A percentile compares a stretch with the other conserved stretches of the same genome.
phyloP scores from a whole-genome alignment of 2,888 invertebrate species.

The Acanthococcus lagerstroemiae region DNA sequence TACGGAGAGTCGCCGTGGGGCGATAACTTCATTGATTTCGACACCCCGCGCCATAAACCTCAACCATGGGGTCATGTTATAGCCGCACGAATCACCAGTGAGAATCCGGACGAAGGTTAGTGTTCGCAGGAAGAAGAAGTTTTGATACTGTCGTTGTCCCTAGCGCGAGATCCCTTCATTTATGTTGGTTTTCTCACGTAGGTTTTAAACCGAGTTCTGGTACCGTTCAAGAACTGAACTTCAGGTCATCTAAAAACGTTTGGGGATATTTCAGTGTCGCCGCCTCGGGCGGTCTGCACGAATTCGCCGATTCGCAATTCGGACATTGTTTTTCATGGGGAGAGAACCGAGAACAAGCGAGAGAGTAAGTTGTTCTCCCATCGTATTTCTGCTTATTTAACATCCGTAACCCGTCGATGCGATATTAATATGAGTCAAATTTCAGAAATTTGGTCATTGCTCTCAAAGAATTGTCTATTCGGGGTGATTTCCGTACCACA shows the following conservation, averaged over 20 bases:
- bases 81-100: slow-evolving; percentile 94
- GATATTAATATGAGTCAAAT: slow-evolving; percentile 13
- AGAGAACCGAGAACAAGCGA: slow-evolving; percentile 86
- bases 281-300: slow-evolving; percentile 94
- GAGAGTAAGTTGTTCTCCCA: slow-evolving; percentile 53
- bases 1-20: slow-evolving; percentile 93
- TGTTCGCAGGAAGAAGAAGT: too few species aligned
- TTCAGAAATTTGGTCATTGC: slow-evolving; percentile 86
- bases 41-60: slow-evolving; percentile 73
- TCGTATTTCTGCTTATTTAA: not conserved
- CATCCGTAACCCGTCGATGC: not conserved
- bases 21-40: slow-evolving; percentile 73
- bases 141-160: too few species aligned
- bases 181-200: slow-evolving; percentile 40
- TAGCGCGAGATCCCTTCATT: too few species aligned
- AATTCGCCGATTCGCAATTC: slow-evolving; percentile 99
- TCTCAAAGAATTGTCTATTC: slow-evolving; percentile 89
- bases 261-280: slow-evolving; percentile 99
- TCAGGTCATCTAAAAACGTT: slow-evolving; percentile 96
- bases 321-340: slow-evolving; percentile 99
- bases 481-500: slow-evolving; percentile 96
- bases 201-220: slow-evolving; percentile 96
- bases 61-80: slow-evolving; percentile 96
- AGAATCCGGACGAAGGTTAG: slow-evolving; percentile 97
- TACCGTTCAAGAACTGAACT: slow-evolving; percentile 95